Base-by-base conservation (phyloP, 2,113 vertebrate genomes). In the Brienomyrus longianalis region DNA sequence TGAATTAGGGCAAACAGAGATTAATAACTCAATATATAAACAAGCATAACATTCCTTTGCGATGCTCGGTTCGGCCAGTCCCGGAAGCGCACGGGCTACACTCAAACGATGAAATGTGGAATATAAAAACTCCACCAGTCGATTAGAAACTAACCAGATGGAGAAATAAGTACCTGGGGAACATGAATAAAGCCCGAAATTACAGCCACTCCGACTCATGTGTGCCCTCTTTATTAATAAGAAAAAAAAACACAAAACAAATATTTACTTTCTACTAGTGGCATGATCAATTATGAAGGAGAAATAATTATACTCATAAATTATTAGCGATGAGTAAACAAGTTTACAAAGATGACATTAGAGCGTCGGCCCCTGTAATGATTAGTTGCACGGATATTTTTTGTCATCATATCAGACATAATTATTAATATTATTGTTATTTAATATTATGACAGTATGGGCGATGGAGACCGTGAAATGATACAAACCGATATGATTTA, bases 271-370 rank as follows among this genome's bases (percentile, higher is more conserved):
- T 84, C 27, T 56, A 48, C 10, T 83, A 85, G 39, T 85, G 80
- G 21, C 43, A 85, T 52, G 45, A 85, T 89, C 80, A 84, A 89
- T 89, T 85, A 85, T 89, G 88, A 21, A 89, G 31, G n/a, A 84
- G 89, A 52, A 89, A 62, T 62, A 89, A 89, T 89, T 84, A 62
- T 62, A 45, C 15, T 87, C 59, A 74, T 90, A 86, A 74, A 86
- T 66, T 45, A 88, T 90, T 90, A 51, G 83, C 66, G 17, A 90
- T 77, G 45, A 70, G 62, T 86, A 90, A 90, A 86, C 89, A 90
- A 90, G 52, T 89, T 84, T 56, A 84, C 51, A 83, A 89, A 89
- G 56, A 35, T 87, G 54, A 59, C 52, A 84, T 54, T 85, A 66
- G 80, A 85, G 80, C 52, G 45, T 89, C 59, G 23, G 52, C 21